Evolutionary conservation across 2,797 vertebrate genomes (phyloP), one percentile per base, ranked within the genome.

Genomic region (Mormyrops boulengeri): DNA sequence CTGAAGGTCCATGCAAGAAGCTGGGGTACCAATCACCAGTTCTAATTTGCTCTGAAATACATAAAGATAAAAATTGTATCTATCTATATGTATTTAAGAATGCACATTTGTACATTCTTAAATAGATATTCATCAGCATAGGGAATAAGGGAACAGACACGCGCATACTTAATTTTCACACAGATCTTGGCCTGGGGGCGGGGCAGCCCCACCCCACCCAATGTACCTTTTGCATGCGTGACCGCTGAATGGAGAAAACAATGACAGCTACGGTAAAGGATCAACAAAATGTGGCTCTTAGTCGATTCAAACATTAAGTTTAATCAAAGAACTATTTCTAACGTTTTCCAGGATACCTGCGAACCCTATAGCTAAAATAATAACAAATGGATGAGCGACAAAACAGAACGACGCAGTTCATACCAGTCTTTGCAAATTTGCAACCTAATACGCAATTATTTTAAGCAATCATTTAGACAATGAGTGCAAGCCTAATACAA

Each of bases 1-100:
- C 91, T 98, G 96, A 88, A 99, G 94, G 38, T 98, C 96, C 97
- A 99, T 98, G 90, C 91, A 94, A 44, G 97, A 95, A 0, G 96
- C 90, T 0, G 96, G 93, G 47, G 94, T 94, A 0, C 98, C 98
- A 17, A 98, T 95, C 90, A 98, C 93, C 92, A 98, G 93, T 94
- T 99, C 97, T 92, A 99, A 89, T 88, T 97, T 98, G 50, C 95
- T 95, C 98, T 99, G 86, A 30, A 7, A 53, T 49, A 17, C 88
- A 91, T 0, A 90, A 3, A 90, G 7, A 89, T 12, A 0, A 14
- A 17, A 87, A 7, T 44, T 26, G 26, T 17, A 22, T 62, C 12
- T 30, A 30, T 62, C 12, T 11, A 26, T 14, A 53, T 14, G 53
- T 60, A 8, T 60, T n/a, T 22, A 22, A 19, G 44, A 47, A 47